Conservation (phyloP, 2,888 invertebrate genomes). For the Tanypteryx hageni region DNA sequence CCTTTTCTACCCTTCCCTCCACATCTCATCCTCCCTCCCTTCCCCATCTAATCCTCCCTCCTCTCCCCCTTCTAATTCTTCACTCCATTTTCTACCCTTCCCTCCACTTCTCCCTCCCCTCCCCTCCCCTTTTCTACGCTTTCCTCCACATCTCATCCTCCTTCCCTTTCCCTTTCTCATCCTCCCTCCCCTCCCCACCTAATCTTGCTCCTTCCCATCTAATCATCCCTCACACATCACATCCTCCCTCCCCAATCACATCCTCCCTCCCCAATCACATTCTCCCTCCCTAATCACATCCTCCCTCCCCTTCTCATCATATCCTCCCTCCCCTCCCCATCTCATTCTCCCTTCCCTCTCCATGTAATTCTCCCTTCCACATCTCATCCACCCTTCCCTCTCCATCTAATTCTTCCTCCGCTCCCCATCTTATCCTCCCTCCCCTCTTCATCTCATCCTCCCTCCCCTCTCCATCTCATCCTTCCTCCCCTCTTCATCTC, state of each 20-base stretch:
- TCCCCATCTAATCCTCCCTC: neutral
- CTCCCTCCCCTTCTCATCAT: neutral
- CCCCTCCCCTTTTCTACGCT: neutral
- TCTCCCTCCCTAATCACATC: too few species aligned
- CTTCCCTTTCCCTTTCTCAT: neutral
- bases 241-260: neutral
- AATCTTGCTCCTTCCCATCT: neutral
- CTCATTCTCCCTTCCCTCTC: neutral
- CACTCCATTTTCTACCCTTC: too few species aligned
- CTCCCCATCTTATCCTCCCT: neutral
- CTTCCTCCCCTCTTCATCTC: too few species aligned
- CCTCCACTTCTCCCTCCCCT: neutral
- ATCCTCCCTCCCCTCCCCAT: neutral
- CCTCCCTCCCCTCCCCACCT: too few species aligned
- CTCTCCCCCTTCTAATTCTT: neutral
- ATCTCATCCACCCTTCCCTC: neutral
- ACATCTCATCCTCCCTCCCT: too few species aligned
- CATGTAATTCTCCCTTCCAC: neutral
- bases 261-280: too few species aligned
- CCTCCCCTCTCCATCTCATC: neutral
- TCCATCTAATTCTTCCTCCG: too few species aligned
- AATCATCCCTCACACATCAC: neutral
- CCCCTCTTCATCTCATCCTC: neutral
- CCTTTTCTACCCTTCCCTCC: neutral
- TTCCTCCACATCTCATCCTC: neutral